Evolutionary conservation across 1,140 invertebrate genomes (phyloP), one percentile per base, ranked within the genome.

Genomic region (Portunus trituberculatus): DNA sequence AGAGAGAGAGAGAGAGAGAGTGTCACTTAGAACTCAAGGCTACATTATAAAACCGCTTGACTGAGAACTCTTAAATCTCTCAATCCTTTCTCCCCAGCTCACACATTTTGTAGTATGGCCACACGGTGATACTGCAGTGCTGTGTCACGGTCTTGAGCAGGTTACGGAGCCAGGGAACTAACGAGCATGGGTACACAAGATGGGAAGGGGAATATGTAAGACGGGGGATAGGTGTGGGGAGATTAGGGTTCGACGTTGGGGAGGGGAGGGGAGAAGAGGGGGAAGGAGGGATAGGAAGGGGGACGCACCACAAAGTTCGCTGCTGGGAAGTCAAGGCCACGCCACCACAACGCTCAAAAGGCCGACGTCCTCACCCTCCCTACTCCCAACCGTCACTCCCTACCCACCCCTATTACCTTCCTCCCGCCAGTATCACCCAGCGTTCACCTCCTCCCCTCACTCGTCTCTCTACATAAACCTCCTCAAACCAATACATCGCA

Each of bases 321-420:
- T 76, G 67, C 67, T 76, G 67, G 25, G 67, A 76, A 76, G 67
- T 76, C 67, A 76, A 76, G 67, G 67, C 67, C 67, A 76, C 67
- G 67, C 67, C 67, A n/a, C 67, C 20, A 76, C 31, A 88, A 8
- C 12, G 86, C 31, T 16, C 45, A 20, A 88, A 32, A 46, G 45
- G 86, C 86, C 86, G 86, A 88, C 45, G 45, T 46, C 31, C 45
- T 46, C 86, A 45, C 45, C 4, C 45, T 32, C 45, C 32, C 86
- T 32, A n/a, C 83, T 12, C 45, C 86, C 25, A 20, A 0, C 86
- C 45, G 7, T 20, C 45, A 7, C 45, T 46, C 45, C 86, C 45
- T 28, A 16, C 29, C 86, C 86, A 16, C 29, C 86, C 86, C 29
- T 88, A 16, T 25, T 12, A 76, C 67, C 20, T 20, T 76, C 67